Evolutionary conservation across 2,888 invertebrate genomes (phyloP), one percentile per base, ranked within the genome.

Genomic region (Noctua comes): DNA sequence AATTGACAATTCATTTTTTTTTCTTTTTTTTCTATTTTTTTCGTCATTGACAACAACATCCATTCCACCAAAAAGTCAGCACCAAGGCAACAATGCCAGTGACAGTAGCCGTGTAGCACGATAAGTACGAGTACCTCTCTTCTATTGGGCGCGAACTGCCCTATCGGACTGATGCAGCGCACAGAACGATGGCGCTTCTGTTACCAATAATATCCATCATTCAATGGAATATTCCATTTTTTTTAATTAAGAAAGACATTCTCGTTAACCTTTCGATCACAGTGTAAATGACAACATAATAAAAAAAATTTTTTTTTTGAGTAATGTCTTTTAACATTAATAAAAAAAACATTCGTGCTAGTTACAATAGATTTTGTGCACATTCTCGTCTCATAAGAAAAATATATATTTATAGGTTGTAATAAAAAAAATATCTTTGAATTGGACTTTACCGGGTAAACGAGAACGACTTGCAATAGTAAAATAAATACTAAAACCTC

Each of bases 121-220:
- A 69, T 73, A 77, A 83, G 85, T 57, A 54, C 54, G 11, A 57
- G 57, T 84, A 93, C 93, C 93, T 94, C 93, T 89, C 93, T 92
- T 86, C 93, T 92, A 84, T 94, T 92, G 88, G 92, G 92, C 86
- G 94, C 82, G 79, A 92, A 90, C 80, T 94, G 93, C 77, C 93
- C 95, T 86, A 96, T 92, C 72, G 96, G 97, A 93, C 96, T 96
- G 93, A 97, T 92, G 93, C 96, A 96, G 88, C 96, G 94, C 87
- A 96, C 95, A 66, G 96, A 95, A 65, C 96, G 96, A 80, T 94
- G 94, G 77, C 95, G 96, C 90, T 92, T 95, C 97, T 97, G 96
- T 94, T 89, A 86, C 86, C 83, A 89, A 90, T 83, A 88, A 88
- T 80, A 21, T 66, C 46, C 76, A 57, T 68, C 40, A 40, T 11